phyloP scores from a whole-genome alignment of 2,888 invertebrate species.

The Pediacus dermestoides region DNA sequence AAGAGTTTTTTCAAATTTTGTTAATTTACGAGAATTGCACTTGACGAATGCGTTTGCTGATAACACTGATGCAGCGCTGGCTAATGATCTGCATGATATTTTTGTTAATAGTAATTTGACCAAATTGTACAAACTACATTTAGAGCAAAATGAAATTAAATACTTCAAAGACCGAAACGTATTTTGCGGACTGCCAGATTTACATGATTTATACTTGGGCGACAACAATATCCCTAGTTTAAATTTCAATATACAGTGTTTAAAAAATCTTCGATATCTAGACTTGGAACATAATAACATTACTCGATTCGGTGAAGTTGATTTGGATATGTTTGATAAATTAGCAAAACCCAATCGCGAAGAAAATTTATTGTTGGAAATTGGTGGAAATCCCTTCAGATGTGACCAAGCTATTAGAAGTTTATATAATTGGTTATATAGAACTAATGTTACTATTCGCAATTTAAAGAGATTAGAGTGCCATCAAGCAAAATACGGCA shows the following conservation, averaged over 20 bases:
- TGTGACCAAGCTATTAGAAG: constrained; percentile 63
- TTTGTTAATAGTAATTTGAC: constrained; percentile 66
- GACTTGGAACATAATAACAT: constrained; percentile 68
- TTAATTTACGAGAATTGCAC: constrained; percentile 66
- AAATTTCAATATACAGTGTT: constrained; percentile 64
- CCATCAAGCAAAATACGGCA: constrained; percentile 38
- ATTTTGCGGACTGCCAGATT: constrained; percentile 66
- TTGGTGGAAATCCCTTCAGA: constrained; percentile 64
- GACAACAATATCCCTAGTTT: constrained; percentile 60
- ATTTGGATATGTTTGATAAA: constrained; percentile 57
- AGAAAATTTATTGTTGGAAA: constrained; percentile 57
- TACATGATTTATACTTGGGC: constrained; percentile 67
- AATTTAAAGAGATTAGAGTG: constrained; percentile 58
- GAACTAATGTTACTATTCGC: constrained; percentile 59
- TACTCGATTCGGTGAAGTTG: constrained; percentile 55
- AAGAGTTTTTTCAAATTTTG: constrained; percentile 66
- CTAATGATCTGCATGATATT: constrained; percentile 66
- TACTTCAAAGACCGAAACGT: constrained; percentile 61
- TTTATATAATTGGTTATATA: constrained; percentile 62
- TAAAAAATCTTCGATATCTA: constrained; percentile 62
- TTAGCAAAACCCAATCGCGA: constrained; percentile 48
- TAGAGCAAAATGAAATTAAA: constrained; percentile 73
- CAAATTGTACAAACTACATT: constrained; percentile 64
- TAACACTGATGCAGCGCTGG: constrained; percentile 58
- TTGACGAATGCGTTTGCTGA: constrained; percentile 71